phyloP scores from a whole-genome alignment of 1,140 invertebrate species.

The Paraescarpia echinospica region DNA sequence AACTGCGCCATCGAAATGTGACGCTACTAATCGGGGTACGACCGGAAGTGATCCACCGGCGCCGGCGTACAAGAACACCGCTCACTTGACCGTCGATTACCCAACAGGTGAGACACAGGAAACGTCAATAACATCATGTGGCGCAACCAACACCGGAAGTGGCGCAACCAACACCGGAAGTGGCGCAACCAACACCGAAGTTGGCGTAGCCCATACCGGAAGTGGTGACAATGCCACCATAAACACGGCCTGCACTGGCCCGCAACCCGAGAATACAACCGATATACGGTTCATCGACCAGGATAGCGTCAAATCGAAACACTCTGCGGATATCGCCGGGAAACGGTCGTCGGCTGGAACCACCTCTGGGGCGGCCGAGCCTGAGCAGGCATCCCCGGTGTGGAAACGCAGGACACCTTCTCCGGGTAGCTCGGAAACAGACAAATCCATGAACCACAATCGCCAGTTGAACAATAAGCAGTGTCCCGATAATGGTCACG shows the following conservation, averaged over 20 bases:
- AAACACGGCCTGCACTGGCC: neutral
- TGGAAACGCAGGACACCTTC: constrained; percentile 42
- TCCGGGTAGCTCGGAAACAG: neutral
- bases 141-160: neutral
- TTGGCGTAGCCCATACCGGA: neutral
- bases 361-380: neutral
- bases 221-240: neutral
- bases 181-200: neutral
- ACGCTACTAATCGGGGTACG: neutral
- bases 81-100: neutral
- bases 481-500: neutral
- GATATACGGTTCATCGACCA: constrained; percentile 54
- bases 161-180: neutral
- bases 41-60: constrained; percentile 12
- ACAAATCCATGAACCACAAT: neutral
- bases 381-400: constrained; percentile 33
- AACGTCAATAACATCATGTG: neutral
- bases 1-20: neutral
- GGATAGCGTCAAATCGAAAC: constrained; percentile 42
- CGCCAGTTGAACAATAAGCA: neutral
- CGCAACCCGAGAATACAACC: constrained; percentile 14
- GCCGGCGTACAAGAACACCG: neutral
- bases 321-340: constrained; percentile 12
- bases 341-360: no score
- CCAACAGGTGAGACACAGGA: neutral